Conservation (phyloP, 1,140 invertebrate genomes). For the Drosophila prosaltans region DNA sequence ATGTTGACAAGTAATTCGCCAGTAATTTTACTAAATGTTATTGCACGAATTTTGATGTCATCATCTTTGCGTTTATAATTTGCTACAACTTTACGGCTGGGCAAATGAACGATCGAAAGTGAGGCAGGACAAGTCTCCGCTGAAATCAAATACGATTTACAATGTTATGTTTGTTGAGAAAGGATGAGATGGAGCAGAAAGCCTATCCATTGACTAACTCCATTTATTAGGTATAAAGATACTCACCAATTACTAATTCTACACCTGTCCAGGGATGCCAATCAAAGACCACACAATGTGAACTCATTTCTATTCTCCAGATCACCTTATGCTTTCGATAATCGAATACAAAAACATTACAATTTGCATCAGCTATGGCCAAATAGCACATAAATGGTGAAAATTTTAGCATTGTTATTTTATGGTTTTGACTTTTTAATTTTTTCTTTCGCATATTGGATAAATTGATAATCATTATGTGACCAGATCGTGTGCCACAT, state of each 20-base stretch:
- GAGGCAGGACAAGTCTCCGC: conserved; percentile 63
- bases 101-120: conserved; percentile 67
- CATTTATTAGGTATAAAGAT: too few species aligned
- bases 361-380: conserved; percentile 63
- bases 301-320: conserved; percentile 25
- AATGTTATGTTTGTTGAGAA: not conserved
- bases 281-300: conserved; percentile 52
- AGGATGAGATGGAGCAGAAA: too few species aligned
- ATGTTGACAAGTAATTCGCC: conserved; percentile 75
- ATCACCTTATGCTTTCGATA: conserved; percentile 35
- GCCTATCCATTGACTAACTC: too few species aligned
- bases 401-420: conserved; percentile 58
- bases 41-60: conserved; percentile 55
- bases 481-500: conserved; percentile 61
- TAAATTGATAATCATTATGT: conserved; percentile 46
- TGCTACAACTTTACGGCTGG: conserved; percentile 64
- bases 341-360: conserved; percentile 64
- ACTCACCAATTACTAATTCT: conserved; percentile 65
- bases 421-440: conserved; percentile 47
- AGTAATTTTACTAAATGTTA: conserved; percentile 75
- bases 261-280: conserved; percentile 79
- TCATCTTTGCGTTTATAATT: conserved; percentile 65
- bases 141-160: conserved; percentile 3
- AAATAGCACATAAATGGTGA: conserved; percentile 65
- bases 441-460: conserved; percentile 27